Conservation (phyloP, 2,797 vertebrate genomes). For the Semotilus atromaculatus region DNA sequence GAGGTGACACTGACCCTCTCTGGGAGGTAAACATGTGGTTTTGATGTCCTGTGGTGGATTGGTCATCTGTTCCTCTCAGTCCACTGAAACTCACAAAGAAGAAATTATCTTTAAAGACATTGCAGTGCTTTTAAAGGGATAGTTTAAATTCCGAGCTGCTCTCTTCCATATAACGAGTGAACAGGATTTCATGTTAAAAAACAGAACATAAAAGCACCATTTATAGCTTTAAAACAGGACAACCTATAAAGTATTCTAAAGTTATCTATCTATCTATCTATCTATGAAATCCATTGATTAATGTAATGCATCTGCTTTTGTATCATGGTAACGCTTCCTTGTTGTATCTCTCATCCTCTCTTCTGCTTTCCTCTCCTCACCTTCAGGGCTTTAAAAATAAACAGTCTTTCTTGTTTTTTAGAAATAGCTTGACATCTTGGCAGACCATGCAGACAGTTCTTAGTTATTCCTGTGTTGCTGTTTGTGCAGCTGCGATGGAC, state of each 20-base stretch:
- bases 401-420: slow-evolving; percentile 8
- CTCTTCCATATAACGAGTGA: not conserved
- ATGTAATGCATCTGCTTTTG: not conserved
- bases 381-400: slow-evolving; percentile 48
- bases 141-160: not conserved
- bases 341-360: slow-evolving; percentile 29
- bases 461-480: slow-evolving; percentile 15
- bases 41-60: not conserved
- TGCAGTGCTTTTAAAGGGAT: not conserved
- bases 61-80: slow-evolving; percentile 7
- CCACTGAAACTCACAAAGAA: not conserved
- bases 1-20: not conserved
- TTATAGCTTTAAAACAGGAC: not conserved
- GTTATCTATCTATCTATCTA: too few species aligned
- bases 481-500: slow-evolving; percentile 36
- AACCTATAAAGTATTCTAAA: not conserved
- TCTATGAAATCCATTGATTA: not conserved
- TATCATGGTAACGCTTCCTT: slow-evolving; percentile 13
- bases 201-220: not conserved
- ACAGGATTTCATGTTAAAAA: not conserved
- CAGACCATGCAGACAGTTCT: slow-evolving; percentile 19
- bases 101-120: not conserved
- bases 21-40: not conserved
- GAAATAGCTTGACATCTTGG: slow-evolving; percentile 21
- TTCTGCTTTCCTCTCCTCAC: slow-evolving; percentile 48